Percentiles rank a stretch among this genome's conserved stretches.
phyloP scores from a whole-genome alignment of 2,797 vertebrate genomes.

The Pagetopsis macropterus region DNA sequence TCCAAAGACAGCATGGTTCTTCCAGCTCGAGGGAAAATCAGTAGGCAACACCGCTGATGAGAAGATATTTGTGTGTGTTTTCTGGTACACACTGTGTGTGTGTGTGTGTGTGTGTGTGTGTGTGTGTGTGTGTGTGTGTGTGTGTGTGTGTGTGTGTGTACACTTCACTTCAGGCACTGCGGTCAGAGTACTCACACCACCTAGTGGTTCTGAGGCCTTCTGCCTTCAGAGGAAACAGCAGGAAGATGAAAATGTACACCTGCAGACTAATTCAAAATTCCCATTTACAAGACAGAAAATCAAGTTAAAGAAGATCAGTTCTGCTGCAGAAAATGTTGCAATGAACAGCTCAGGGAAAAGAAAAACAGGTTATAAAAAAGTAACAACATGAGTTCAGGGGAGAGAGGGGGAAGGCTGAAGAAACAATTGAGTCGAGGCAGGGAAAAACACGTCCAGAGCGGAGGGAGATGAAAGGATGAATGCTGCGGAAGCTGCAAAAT shows the following conservation, averaged over 20 bases:
- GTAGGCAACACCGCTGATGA: conserved; percentile 64
- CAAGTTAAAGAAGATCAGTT: conserved; percentile 1
- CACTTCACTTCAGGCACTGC: conserved; percentile 17
- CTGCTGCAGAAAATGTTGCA: neutral
- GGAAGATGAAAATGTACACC: conserved; percentile 17
- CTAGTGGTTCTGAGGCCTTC: conserved; percentile 62
- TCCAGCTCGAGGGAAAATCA: conserved; percentile 67
- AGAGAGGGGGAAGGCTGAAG: neutral
- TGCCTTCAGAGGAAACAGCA: conserved; percentile 7
- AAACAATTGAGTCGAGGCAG: conserved; percentile 6
- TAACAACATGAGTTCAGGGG: neutral
- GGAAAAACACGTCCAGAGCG: neutral
- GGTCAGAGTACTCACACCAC: conserved; percentile 71
- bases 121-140: neutral
- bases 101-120: neutral
- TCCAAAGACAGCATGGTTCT: conserved; percentile 51
- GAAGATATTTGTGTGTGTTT: conserved; percentile 19
- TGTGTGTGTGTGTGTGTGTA: neutral
- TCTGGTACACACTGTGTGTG: neutral
- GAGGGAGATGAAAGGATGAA: conserved; percentile 50
- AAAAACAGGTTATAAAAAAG: conserved; percentile 14
- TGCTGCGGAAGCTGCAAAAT: conserved; percentile 27
- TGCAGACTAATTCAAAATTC: neutral
- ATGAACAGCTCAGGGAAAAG: neutral
- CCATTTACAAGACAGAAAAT: neutral